Conservation (phyloP, 2,797 vertebrate species). For the Serranus cabrilla region DNA sequence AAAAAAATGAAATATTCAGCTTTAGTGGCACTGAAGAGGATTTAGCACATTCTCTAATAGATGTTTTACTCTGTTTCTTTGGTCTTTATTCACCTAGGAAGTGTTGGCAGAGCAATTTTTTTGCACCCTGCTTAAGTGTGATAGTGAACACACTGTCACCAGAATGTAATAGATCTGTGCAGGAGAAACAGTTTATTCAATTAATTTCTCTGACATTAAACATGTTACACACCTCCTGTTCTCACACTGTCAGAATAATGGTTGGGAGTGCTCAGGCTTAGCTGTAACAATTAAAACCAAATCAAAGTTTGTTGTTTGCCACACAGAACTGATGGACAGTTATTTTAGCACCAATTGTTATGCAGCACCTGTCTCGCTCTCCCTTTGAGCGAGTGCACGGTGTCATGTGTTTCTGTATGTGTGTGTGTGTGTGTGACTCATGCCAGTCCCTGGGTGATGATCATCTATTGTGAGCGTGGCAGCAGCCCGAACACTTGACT, state of each 20-base stretch:
- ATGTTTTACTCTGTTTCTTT: not conserved
- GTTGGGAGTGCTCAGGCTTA: constrained; percentile 35
- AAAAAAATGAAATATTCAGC: not conserved
- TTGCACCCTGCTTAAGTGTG: constrained; percentile 14
- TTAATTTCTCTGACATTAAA: constrained; percentile 54
- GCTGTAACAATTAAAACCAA: constrained; percentile 62
- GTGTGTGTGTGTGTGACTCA: constrained; percentile 46
- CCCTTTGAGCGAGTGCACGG: constrained; percentile 31
- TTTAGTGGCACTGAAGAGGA: constrained; percentile 10
- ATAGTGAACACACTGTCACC: constrained; percentile 42
- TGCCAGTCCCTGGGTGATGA: constrained; percentile 65
- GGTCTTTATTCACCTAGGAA: constrained; percentile 13
- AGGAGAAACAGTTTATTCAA: constrained; percentile 46
- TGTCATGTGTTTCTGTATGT: constrained; percentile 31
- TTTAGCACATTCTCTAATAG: not conserved
- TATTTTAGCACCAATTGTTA: constrained; percentile 50
- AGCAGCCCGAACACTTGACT: constrained; percentile 79
- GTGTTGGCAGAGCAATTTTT: constrained; percentile 9
- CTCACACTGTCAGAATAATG: constrained; percentile 26
- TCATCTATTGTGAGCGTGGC: constrained; percentile 71
- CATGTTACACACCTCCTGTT: constrained; percentile 45
- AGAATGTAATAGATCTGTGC: constrained; percentile 46
- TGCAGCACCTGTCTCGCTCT: constrained; percentile 53
- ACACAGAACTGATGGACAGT: constrained; percentile 56
- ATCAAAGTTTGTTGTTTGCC: constrained; percentile 50